phyloP scores from a whole-genome alignment of 1,140 invertebrate genomes.

The Doryteuthis pealeii region DNA sequence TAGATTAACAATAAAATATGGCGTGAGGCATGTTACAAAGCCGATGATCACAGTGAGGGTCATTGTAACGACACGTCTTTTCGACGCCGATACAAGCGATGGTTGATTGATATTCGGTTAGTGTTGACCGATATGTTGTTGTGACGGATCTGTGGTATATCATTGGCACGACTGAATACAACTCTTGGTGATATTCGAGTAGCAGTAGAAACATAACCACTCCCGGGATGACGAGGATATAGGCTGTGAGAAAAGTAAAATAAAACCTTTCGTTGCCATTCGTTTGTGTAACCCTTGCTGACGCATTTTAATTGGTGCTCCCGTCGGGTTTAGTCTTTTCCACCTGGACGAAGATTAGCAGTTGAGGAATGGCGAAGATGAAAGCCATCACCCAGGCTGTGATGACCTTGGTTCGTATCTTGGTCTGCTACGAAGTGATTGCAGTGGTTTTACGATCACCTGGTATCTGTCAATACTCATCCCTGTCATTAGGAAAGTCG shows the following conservation, averaged over 20 bases:
- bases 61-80: slow-evolving; percentile 57
- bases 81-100: slow-evolving; percentile 47
- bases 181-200: slow-evolving; percentile 39
- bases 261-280: slow-evolving; percentile 62
- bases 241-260: slow-evolving; percentile 59
- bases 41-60: slow-evolving; percentile 60
- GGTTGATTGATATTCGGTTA: slow-evolving; percentile 37
- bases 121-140: slow-evolving; percentile 1
- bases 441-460: slow-evolving; percentile 54
- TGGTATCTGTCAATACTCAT: slow-evolving; percentile 62
- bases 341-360: slow-evolving; percentile 60
- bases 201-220: slow-evolving; percentile 60
- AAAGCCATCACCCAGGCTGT: slow-evolving; percentile 60
- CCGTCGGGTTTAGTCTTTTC: slow-evolving; percentile 36
- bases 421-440: slow-evolving; percentile 42
- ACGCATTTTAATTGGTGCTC: slow-evolving; percentile 45
- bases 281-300: slow-evolving; percentile 59
- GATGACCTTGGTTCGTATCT: slow-evolving; percentile 52
- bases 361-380: slow-evolving; percentile 59
- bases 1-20: slow-evolving; percentile 58
- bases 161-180: slow-evolving; percentile 51
- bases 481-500: slow-evolving; percentile 60
- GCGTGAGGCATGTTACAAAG: slow-evolving; percentile 60
- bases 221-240: slow-evolving; percentile 57
- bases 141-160: slow-evolving; percentile 10